Percentiles rank a stretch among this genome's conserved stretches.
These are phyloP conservation scores for Octopus sinensis DNA, from an alignment of 1,140 invertebrate species.

Conservation along the genomic window DNA sequence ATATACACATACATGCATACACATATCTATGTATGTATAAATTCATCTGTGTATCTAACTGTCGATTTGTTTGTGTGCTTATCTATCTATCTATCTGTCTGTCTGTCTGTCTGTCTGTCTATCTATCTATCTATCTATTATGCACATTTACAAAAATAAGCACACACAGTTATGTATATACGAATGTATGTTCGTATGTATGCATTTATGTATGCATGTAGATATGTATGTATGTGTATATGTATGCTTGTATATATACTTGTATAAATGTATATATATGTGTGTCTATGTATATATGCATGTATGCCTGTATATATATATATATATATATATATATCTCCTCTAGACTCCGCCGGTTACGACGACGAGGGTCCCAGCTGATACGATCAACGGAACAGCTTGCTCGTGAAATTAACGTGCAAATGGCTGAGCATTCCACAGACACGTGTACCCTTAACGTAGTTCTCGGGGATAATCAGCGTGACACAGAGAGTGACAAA, in stretches of 20 bases:
- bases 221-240: background rate
- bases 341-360: too few species aligned
- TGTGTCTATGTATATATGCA: background rate
- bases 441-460: too few species aligned
- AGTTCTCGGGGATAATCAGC: too few species aligned
- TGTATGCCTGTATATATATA: background rate
- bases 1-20: background rate
- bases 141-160: constrained; percentile 19
- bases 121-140: background rate
- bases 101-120: constrained; percentile 18
- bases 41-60: background rate
- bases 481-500: too few species aligned
- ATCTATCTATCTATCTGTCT: constrained; percentile 18
- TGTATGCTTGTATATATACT: constrained; percentile 14
- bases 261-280: constrained; percentile 7
- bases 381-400: too few species aligned
- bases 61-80: background rate
- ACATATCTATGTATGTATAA: background rate
- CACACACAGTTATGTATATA: too few species aligned
- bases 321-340: constrained; percentile 20
- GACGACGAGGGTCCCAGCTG: too few species aligned
- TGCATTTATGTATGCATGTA: background rate
- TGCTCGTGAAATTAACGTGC: too few species aligned
- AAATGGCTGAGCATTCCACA: too few species aligned
- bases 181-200: constrained; percentile 18